Evolutionary conservation across 2,797 vertebrate genomes (phyloP).

Genomic region (Coranthus polyacanthus): DNA sequence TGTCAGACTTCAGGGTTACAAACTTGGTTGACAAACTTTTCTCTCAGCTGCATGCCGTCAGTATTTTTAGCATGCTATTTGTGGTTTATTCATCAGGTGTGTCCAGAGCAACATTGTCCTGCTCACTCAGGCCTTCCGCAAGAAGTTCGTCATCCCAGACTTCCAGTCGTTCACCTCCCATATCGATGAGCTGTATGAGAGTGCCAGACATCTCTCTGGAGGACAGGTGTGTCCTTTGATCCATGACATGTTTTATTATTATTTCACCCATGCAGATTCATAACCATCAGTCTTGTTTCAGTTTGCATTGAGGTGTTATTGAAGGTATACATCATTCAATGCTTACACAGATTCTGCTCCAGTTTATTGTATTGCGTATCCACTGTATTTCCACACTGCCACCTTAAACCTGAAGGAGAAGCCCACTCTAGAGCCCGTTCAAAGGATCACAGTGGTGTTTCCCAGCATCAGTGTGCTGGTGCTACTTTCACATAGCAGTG

Average conservation of each 20-base stretch:
- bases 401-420: conserved; percentile 1
- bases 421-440: conserved; percentile 13
- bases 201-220: conserved; percentile 91
- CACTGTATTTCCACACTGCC: background rate
- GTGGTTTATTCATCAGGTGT: conserved; percentile 88
- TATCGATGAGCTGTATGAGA: conserved; percentile 95
- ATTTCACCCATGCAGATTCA: conserved; percentile 38
- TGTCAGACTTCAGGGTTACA: conserved; percentile 57
- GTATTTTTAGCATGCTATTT: conserved; percentile 67
- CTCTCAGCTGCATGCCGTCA: conserved; percentile 53
- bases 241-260: conserved; percentile 31
- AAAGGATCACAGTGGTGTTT: background rate
- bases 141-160: conserved; percentile 99
- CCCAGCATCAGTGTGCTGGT: background rate
- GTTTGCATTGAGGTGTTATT: conserved; percentile 18
- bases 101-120: conserved; percentile 99
- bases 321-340: conserved; percentile 10
- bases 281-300: conserved; percentile 31
- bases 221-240: conserved; percentile 89
- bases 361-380: conserved; percentile 1
- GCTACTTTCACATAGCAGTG: conserved; percentile 13
- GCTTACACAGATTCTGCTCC: background rate
- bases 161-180: conserved; percentile 96
- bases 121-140: conserved; percentile 98
- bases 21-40: conserved; percentile 63